Conservation (phyloP, 2,113 vertebrate genomes). For the Arvicanthis niloticus region DNA sequence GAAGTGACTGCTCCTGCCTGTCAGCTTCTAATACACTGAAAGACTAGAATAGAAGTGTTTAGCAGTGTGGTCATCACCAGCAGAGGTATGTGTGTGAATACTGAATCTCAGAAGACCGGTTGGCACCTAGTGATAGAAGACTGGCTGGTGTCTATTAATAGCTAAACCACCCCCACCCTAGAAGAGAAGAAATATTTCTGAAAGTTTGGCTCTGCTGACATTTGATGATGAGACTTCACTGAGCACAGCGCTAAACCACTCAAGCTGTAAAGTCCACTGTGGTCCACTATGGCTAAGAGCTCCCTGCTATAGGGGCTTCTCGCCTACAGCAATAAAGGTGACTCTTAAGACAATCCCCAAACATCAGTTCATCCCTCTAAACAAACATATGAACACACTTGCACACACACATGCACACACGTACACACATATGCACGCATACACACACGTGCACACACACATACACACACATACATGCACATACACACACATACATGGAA, state of each 20-base stretch:
- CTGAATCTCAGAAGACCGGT: neutral
- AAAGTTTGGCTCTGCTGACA: neutral
- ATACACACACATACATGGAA: no score
- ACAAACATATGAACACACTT: neutral
- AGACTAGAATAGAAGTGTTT: neutral
- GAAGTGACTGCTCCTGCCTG: neutral
- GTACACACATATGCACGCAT: no score
- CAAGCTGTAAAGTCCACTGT: neutral
- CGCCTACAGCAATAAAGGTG: neutral
- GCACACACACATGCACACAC: neutral
- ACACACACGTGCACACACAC: no score
- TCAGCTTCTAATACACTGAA: neutral
- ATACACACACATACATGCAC: no score
- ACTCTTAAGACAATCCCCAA: slow-evolving; percentile 36
- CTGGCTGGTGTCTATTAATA: neutral
- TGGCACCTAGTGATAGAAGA: neutral
- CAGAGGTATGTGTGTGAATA: rapidly evolving
- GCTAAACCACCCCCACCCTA: neutral
- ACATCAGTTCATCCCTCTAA: neutral
- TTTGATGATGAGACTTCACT: neutral
- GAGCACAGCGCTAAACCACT: neutral
- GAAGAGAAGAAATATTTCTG: neutral
- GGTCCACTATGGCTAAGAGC: neutral
- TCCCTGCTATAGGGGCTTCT: neutral
- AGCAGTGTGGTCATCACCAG: rapidly evolving